phyloP scores from a whole-genome alignment of 2,113 vertebrate genomes.

The Microcebus griseorufus region DNA sequence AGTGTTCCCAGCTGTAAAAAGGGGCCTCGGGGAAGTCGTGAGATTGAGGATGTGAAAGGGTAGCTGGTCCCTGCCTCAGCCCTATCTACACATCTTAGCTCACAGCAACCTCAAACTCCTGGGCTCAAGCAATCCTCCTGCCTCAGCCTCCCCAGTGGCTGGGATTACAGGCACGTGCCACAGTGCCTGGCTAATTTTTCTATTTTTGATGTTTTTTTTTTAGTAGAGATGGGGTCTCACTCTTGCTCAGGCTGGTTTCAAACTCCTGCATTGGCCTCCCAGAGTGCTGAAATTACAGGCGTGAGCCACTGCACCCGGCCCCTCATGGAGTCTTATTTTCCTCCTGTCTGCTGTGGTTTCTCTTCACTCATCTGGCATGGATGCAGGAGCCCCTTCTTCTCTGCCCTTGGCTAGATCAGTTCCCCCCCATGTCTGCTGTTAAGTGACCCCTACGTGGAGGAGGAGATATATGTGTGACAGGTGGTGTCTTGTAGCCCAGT shows the following conservation, averaged over 20 bases:
- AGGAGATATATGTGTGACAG: neutral
- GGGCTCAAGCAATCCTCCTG: too few species aligned
- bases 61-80: neutral
- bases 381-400: neutral
- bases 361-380: neutral
- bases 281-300: too few species aligned
- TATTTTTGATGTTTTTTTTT: too few species aligned
- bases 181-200: too few species aligned
- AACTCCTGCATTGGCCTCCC: too few species aligned
- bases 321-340: neutral
- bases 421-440: neutral
- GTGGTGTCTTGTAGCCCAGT: neutral
- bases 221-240: too few species aligned
- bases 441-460: neutral
- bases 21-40: neutral
- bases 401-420: neutral
- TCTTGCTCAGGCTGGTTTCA: too few species aligned
- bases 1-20: neutral
- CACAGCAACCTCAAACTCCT: too few species aligned
- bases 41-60: neutral
- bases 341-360: neutral
- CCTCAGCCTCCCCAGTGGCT: too few species aligned
- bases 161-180: too few species aligned
- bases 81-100: neutral
- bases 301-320: too few species aligned